Percentiles rank a stretch among this genome's conserved stretches.
Conservation (phyloP, 2,888 invertebrate species). For the Loripinus fragilis region DNA sequence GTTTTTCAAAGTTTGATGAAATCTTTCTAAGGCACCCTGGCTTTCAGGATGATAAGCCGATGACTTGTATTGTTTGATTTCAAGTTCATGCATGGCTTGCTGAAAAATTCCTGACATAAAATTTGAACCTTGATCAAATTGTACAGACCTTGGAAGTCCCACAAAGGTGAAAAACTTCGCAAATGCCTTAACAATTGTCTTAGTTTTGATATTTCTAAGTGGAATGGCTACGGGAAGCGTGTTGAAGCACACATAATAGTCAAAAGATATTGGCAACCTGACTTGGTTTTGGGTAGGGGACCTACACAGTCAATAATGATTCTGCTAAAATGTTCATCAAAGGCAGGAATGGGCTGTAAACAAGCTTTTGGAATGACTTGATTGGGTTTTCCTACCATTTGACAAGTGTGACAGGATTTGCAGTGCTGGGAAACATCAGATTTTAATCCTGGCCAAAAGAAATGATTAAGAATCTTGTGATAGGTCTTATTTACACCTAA, state of each 20-base stretch:
- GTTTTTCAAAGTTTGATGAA: slow-evolving; percentile 49
- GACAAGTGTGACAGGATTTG: slow-evolving; percentile 43
- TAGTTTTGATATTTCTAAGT: slow-evolving; percentile 55
- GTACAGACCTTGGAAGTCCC: slow-evolving; percentile 50
- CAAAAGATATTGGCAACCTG: slow-evolving; percentile 38
- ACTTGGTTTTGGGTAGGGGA: slow-evolving; percentile 50
- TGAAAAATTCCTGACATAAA: slow-evolving; percentile 56
- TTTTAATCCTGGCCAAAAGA: slow-evolving; percentile 45
- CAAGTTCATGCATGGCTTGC: slow-evolving; percentile 47
- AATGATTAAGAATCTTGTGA: slow-evolving; percentile 39
- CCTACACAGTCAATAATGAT: slow-evolving; percentile 52
- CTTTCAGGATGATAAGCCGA: slow-evolving; percentile 50
- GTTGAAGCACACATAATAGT: slow-evolving; percentile 47
- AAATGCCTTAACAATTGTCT: slow-evolving; percentile 49
- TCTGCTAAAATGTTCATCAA: slow-evolving; percentile 51
- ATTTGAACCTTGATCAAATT: slow-evolving; percentile 54
- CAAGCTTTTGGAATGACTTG: slow-evolving; percentile 36
- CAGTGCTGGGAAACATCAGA: slow-evolving; percentile 37
- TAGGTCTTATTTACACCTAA: slow-evolving; percentile 50
- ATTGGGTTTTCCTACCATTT: slow-evolving; percentile 53
- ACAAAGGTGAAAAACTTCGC: slow-evolving; percentile 54
- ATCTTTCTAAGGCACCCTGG: slow-evolving; percentile 49
- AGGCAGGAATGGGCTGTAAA: slow-evolving; percentile 43
- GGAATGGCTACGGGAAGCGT: slow-evolving; percentile 63
- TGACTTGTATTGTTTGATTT: slow-evolving; percentile 43